Conservation (phyloP, 2,888 invertebrate genomes). For the Bugulina stolonifera region DNA sequence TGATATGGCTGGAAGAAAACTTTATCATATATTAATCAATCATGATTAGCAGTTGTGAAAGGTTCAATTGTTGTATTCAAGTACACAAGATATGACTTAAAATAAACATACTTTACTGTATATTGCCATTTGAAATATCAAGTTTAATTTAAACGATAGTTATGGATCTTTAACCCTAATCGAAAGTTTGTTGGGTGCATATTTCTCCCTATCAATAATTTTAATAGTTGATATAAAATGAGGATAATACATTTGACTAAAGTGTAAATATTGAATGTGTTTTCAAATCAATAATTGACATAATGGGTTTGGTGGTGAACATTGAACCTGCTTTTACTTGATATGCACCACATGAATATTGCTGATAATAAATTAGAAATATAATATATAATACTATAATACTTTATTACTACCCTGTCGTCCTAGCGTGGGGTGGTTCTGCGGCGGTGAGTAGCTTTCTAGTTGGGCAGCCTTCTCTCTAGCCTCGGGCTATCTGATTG, state of each 20-base stretch:
- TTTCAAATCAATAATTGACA: not conserved
- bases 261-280: not conserved
- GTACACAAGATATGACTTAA: not conserved
- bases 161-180: not conserved
- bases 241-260: not conserved
- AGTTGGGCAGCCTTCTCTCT: no score
- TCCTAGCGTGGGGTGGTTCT: no score
- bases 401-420: no score
- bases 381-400: no score
- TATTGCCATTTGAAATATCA: not conserved
- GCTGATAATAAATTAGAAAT: no score
- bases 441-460: no score
- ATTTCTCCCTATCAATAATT: no score
- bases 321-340: no score
- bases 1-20: slow-evolving; percentile 11
- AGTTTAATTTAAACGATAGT: not conserved
- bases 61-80: not conserved
- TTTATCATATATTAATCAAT: slow-evolving; percentile 26
- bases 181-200: no score
- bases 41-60: not conserved
- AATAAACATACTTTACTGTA: not conserved
- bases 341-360: no score
- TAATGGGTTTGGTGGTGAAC: not conserved
- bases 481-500: no score
- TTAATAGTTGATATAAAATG: no score